Conservation (phyloP, 2,888 invertebrate genomes). For the Margaritifera margaritifera region DNA sequence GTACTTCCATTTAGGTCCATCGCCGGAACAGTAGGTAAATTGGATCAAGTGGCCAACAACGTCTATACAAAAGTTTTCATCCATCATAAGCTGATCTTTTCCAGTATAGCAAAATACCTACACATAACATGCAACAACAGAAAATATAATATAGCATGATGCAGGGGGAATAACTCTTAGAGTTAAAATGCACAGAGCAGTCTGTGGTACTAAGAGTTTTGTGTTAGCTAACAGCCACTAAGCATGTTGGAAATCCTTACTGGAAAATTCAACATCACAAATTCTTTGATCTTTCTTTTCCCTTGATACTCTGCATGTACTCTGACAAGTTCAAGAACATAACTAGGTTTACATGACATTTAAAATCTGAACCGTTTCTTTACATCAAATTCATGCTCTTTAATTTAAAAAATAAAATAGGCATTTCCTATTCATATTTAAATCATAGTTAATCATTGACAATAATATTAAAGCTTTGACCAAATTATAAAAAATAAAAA, state of each 20-base stretch:
- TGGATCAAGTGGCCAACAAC: slow-evolving; percentile 77
- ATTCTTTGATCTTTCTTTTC: too few species aligned
- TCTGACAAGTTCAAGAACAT: too few species aligned
- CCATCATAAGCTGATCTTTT: slow-evolving; percentile 95
- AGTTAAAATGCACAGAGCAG: slow-evolving; percentile 8
- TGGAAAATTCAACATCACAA: too few species aligned
- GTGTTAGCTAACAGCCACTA: background rate
- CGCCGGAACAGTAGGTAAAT: slow-evolving; percentile 89
- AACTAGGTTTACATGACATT: too few species aligned
- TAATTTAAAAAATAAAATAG: too few species aligned
- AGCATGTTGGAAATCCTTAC: background rate
- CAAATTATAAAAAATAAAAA: too few species aligned
- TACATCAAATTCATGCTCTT: too few species aligned
- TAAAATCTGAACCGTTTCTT: too few species aligned
- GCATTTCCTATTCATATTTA: too few species aligned
- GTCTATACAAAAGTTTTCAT: slow-evolving; percentile 87
- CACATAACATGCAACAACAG: slow-evolving; percentile 31
- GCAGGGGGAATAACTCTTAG: slow-evolving; percentile 2
- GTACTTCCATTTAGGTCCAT: slow-evolving; percentile 57
- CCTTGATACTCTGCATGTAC: too few species aligned
- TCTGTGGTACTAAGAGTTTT: slow-evolving; percentile 3
- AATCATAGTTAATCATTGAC: too few species aligned
- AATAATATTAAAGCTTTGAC: too few species aligned
- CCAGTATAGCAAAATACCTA: slow-evolving; percentile 95
- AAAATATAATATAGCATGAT: slow-evolving; percentile 9